phyloP scores from a whole-genome alignment of 2,113 vertebrate genomes.

The Chlorodrepanis virens region DNA sequence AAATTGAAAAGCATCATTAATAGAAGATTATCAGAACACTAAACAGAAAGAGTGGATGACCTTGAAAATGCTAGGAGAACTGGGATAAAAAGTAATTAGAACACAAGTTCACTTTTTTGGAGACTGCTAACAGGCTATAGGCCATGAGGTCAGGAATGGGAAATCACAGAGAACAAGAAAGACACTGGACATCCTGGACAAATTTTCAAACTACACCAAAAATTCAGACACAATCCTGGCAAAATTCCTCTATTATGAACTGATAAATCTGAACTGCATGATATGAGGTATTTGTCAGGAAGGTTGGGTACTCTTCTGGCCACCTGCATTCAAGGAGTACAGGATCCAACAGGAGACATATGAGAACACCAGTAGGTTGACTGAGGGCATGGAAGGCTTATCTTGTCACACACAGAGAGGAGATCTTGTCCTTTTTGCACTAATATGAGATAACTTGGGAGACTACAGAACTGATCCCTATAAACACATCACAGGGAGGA shows the following conservation, averaged over 20 bases:
- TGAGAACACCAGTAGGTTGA: not conserved
- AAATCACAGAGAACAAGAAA: not conserved
- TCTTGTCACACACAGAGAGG: not conserved
- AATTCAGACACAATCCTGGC: not conserved
- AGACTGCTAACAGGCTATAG: not conserved
- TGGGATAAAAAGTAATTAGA: not conserved
- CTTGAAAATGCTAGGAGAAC: not conserved
- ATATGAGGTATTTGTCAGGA: not conserved
- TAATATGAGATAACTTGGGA: not conserved
- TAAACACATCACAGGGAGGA: not conserved
- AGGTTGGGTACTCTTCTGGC: not conserved
- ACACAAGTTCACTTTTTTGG: not conserved
- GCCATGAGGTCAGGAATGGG: not conserved
- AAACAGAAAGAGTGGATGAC: not conserved
- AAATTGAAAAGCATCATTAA: not conserved
- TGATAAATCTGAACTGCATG: not conserved
- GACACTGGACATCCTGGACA: not conserved
- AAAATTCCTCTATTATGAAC: not conserved
- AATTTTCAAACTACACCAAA: not conserved
- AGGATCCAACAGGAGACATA: not conserved
- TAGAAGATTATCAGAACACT: not conserved
- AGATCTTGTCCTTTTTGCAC: not conserved
- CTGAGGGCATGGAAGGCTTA: not conserved
- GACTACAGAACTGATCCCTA: not conserved
- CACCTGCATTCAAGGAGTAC: not conserved